Conservation (phyloP, 2,797 vertebrate species). For the Lacerta agilis region DNA sequence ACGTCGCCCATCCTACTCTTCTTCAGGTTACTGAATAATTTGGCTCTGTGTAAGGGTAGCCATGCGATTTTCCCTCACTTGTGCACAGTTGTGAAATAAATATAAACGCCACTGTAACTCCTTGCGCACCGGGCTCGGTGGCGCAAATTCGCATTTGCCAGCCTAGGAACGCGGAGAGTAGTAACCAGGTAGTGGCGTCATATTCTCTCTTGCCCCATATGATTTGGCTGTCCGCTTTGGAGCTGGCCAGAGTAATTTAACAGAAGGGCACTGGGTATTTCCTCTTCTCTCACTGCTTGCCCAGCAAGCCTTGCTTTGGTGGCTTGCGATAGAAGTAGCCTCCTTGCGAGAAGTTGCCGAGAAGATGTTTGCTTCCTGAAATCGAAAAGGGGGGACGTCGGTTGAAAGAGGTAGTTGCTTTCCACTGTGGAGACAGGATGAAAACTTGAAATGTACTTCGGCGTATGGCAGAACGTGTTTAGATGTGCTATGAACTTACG, state of each 20-base stretch:
- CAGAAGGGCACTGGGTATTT: not conserved
- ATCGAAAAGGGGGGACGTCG: conserved; percentile 20
- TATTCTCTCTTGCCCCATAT: not conserved
- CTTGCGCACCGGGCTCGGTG: not conserved
- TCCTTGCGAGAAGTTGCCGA: conserved; percentile 42
- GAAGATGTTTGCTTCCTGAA: conserved; percentile 38
- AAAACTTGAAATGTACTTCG: conserved; percentile 17
- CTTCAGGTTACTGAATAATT: not conserved
- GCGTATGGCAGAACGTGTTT: not conserved
- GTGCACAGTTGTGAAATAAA: conserved; percentile 40
- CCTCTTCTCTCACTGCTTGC: conserved; percentile 30
- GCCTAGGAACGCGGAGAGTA: not conserved
- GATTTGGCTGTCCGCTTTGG: not conserved
- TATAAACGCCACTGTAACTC: not conserved
- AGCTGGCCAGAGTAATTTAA: not conserved
- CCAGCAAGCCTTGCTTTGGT: conserved; percentile 55
- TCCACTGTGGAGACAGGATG: not conserved
- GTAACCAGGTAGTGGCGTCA: not conserved
- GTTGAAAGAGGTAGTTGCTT: conserved; percentile 39
- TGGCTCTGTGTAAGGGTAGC: not conserved
- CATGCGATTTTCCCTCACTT: conserved; percentile 41
- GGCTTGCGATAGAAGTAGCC: not conserved
- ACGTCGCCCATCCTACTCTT: conserved; percentile 9
- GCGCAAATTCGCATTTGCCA: not conserved
- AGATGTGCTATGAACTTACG: not conserved